Evolutionary conservation across 2,797 vertebrate genomes (phyloP), one percentile per base, ranked within the genome.

Genomic region (Brachymystax lenok): DNA sequence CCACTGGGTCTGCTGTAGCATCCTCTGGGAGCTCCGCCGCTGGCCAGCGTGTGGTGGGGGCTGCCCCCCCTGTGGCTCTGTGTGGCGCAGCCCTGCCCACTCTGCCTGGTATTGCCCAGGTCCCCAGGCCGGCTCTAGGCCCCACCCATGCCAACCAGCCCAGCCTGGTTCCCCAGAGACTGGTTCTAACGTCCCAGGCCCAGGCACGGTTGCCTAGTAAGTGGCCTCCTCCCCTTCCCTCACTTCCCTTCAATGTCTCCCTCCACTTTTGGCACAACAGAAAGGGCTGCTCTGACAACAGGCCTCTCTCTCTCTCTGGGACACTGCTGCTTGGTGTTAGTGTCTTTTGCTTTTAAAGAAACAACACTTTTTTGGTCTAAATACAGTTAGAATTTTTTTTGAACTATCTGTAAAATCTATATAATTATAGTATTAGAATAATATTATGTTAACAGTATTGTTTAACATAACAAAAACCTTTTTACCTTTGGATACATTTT

Each of bases 161-260:
- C 93, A 96, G 94, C 88, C 89, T 96, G 90, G 93, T 96, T 91
- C 96, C 97, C 90, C 98, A 97, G 95, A 97, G 97, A 95, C 96
- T 99, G 95, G 95, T 98, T 88, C 96, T 98, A 88, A 96, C 96
- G 95, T 97, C 97, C 88, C 98, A 99, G 96, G 97, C 97, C 94
- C 97, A 98, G 96, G 97, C 98, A 94, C 96, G 97, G 92, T 96
- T 99, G 97, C 97, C 98, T 95, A 98, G 98, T 99, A 99, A 98
- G 98, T 98, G 96, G 95, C 95, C 95, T 93, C 76, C 83, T 82
- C 89, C 88, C 87, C 88, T 88, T 85, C 88, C 90, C 86, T 83
- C 92, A 84, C 92, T 92, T 89, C 84, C 85, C 87, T 77, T 94
- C 88, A 90, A 79, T 88, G 79, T 83, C 92, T 85, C 92, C 92